Evolutionary conservation across 2,797 vertebrate genomes (phyloP), one percentile per base, ranked within the genome.

Genomic region (Pangasius macronema): DNA sequence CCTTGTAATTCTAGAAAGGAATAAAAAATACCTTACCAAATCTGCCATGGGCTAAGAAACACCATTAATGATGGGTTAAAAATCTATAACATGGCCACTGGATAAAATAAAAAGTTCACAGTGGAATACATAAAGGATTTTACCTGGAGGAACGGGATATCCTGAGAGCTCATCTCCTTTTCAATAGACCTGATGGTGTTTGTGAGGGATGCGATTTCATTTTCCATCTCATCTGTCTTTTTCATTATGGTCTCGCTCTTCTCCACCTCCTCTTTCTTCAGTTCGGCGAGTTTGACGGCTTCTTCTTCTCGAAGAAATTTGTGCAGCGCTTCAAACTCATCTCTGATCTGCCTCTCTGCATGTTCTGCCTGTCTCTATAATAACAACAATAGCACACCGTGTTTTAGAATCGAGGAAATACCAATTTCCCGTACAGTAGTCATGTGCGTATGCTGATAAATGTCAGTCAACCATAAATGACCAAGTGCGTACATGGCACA

Each of bases 61-160:
- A 72, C 24, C 11, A n/a, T 36, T 51, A 63, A 63, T 49, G 6
- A 30, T 57, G 4, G 16, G 1, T 33, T 39, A n/a, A 82, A 46
- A 65, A 49, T 42, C 3, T 46, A 4, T 46, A 42, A 57, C 33
- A 42, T 39, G 39, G 30, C 67, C 13, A 86, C 20, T 27, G 61
- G 18, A 53, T 39, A 13, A 18, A 22, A 14, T 42, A 53, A 27
- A 75, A 83, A 24, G 13, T 61, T 10, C 20, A 76, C 57, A 77
- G 20, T 70, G 2, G 63, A 53, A 10, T 24, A 1, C 63, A 53
- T 65, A 27, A 63, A 49, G 36, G 27, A 14, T 13, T 83, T 73
- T 92, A 96, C 96, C 95, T 95, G 93, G 27, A 96, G 94, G 90
- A 96, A 96, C 0, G 89, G 90, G 70, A 96, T 90, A 82, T 95